These are phyloP conservation scores for Drosophila sp. DNA, from an alignment of 1,140 invertebrate species.

Conservation along the genomic window DNA sequence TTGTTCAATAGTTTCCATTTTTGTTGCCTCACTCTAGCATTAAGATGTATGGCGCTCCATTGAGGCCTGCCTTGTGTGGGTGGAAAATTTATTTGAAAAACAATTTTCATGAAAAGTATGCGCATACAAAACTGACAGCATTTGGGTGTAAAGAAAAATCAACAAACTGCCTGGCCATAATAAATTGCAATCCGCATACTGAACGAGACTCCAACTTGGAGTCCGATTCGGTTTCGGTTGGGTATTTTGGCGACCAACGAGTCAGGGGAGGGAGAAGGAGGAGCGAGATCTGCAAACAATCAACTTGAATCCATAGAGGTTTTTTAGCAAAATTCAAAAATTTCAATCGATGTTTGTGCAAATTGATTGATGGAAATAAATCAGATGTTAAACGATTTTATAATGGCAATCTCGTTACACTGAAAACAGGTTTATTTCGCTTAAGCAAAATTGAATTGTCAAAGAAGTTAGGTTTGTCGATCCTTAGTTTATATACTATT, in stretches of 20 bases:
- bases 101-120: constrained; percentile 79
- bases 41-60: constrained; percentile 57
- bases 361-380: constrained; percentile 6
- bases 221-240: too few relatives aligned
- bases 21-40: constrained; percentile 13
- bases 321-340: background rate
- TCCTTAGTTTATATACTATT: too few relatives aligned
- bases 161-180: constrained; percentile 63
- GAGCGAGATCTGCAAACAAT: background rate
- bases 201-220: background rate
- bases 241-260: too few relatives aligned
- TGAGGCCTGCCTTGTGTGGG: constrained; percentile 39
- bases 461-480: background rate
- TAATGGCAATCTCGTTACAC: background rate
- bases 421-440: background rate
- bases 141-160: constrained; percentile 69
- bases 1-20: constrained; percentile 33
- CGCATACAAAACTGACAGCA: constrained; percentile 77
- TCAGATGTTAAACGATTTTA: constrained; percentile 2
- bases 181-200: constrained; percentile 63
- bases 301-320: background rate
- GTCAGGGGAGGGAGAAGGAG: background rate
- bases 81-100: constrained; percentile 78
- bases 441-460: background rate
- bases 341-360: background rate